A percentile compares a stretch with the other conserved stretches of the same genome.
Evolutionary conservation across 2,113 vertebrate species (phyloP).

Genomic region (Electrona antarctica): DNA sequence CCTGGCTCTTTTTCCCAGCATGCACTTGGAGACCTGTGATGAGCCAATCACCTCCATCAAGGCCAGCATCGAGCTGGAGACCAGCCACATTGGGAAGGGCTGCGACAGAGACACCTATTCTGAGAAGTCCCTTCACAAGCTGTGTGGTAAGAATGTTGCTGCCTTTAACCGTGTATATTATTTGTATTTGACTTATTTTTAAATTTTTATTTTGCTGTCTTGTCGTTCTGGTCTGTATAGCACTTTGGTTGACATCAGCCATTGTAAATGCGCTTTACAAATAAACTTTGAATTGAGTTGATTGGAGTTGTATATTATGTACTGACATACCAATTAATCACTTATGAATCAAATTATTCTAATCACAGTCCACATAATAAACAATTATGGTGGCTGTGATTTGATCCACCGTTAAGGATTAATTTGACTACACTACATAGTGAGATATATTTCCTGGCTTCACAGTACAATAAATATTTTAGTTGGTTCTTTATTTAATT

Average conservation of each 20-base stretch:
- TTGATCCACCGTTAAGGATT: background rate
- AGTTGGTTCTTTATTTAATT: background rate
- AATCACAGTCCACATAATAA: background rate
- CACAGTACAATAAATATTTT: background rate
- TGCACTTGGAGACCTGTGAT: constrained; percentile 93
- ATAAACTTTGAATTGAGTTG: too few relatives aligned
- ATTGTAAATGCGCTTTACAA: too few relatives aligned
- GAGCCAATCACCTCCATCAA: constrained; percentile 88
- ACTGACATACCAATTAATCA: background rate
- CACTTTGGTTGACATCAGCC: too few relatives aligned
- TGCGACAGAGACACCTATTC: constrained; percentile 99
- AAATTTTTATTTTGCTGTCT: background rate
- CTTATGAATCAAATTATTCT: background rate
- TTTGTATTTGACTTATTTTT: background rate
- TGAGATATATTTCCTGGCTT: background rate
- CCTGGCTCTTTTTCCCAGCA: constrained; percentile 88
- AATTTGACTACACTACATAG: background rate
- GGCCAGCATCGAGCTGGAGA: constrained; percentile 90
- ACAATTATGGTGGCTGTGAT: background rate
- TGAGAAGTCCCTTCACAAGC: constrained; percentile 93
- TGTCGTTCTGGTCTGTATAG: too few relatives aligned
- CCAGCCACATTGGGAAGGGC: constrained; percentile 95
- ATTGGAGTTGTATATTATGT: too few relatives aligned
- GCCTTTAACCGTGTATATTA: background rate
- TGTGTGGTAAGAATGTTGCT: constrained; percentile 85